Evolutionary conservation across 2,888 invertebrate species (phyloP).

Genomic region (Synergus itoensis): DNA sequence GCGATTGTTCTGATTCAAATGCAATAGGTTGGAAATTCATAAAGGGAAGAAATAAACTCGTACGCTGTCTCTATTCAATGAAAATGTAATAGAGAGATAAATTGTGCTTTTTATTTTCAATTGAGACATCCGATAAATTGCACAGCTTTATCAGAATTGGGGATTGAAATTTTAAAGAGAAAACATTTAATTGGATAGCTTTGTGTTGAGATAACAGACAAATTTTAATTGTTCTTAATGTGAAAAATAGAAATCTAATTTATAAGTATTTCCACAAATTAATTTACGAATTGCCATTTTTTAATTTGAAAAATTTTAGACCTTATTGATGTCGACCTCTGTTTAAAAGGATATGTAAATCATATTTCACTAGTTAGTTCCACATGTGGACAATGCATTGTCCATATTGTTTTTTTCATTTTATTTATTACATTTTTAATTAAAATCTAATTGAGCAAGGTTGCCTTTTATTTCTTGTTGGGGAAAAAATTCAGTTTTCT

Average conservation of each 20-base stretch:
- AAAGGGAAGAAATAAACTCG: neutral
- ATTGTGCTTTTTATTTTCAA: neutral
- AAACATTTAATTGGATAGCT: neutral
- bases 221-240: neutral
- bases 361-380: neutral
- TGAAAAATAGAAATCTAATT: neutral
- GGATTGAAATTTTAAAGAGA: neutral
- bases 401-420: neutral
- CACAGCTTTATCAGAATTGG: neutral
- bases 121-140: neutral
- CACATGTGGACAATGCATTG: too few species aligned
- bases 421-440: slow-evolving; percentile 10
- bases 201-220: neutral
- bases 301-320: neutral
- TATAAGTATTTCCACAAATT: neutral
- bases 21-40: neutral
- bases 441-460: neutral
- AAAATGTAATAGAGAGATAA: neutral
- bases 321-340: too few species aligned
- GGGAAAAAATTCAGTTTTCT: neutral
- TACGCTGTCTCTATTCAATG: neutral
- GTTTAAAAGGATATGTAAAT: neutral
- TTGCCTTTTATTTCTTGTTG: neutral
- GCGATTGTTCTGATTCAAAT: neutral
- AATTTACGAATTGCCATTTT: neutral